Evolutionary conservation across 2,888 invertebrate genomes (phyloP), one percentile per base, ranked within the genome.

Genomic region (Phaonia tiefii): DNA sequence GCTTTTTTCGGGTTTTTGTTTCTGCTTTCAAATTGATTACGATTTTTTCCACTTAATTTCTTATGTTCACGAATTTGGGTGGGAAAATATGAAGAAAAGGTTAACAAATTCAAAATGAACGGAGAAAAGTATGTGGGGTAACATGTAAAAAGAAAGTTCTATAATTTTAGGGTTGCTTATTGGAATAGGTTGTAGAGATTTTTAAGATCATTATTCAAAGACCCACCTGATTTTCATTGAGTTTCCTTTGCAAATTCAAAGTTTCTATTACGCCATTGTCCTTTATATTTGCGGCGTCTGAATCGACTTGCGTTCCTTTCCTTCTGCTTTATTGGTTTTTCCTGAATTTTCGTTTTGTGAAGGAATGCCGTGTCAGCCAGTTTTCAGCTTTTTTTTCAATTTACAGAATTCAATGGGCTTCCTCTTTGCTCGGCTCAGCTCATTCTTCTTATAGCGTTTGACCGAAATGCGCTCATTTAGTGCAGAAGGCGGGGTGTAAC

Each of bases 201-300:
- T 44, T 10, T 2, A 44, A 31, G 31, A 31, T 31, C 31, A 31
- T 8, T 31, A 31, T 31, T 26, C n/a, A 31, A 56, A 65, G 65
- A 70, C 80, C 80, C 80, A 80, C 80, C 77, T 54, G 25, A 22
- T 54, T 54, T 80, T 70, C 54, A 15, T 46, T 46, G 65, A 65
- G 26, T 22, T 54, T 22, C 54, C 54, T 46, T 54, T 54, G 54
- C 58, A 71, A 72, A 75, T 17, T 56, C 22, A 72, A 72, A 65
- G 56, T 17, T 31, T 5, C 31, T 31, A 3, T 31, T 5, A 31
- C 69, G 72, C 75, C 78, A 72, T 78, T 80, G 63, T n/a, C n/a
- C n/a, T n/a, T n/a, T 31, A 31, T 31, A 8, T 8, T 5, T 31
- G 31, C 31, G 31, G 8, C 31, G 31, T 31, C 3, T 31, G 4